Evolutionary conservation across 2,888 invertebrate species (phyloP), one percentile per base, ranked within the genome.

Genomic region (Microdon myrmicae): DNA sequence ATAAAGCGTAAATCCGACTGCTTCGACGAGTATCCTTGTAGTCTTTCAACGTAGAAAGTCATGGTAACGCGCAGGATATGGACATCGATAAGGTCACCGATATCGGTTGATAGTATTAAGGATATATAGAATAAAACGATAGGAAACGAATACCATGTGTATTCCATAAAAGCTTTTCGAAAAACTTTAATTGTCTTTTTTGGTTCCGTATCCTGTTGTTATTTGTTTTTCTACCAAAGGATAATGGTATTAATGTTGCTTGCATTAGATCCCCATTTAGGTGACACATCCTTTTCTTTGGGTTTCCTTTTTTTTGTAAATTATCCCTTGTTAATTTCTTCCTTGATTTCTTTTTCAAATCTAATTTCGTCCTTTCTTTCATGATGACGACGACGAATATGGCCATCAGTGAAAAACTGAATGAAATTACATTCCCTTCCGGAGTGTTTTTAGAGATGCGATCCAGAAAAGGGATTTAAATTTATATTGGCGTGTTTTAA

Each of bases 341-440:
- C 51, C 56, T 56, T 58, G 58, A 47, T 64, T 37, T 58, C 51
- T 58, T 64, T 64, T 58, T 64, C 53, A 64, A 64, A 64, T 64
- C n/a, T n/a, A n/a, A n/a, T n/a, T n/a, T n/a, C n/a, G n/a, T n/a
- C n/a, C n/a, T n/a, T 41, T 3, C 17, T 8, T 38, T 14, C 7
- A 7, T 25, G 31, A 16, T 14, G 25, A 16, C 34, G 19, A 12
- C 10, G 9, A 9, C 9, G 9, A 9, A 14, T 6, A 14, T 23
- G 4, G 22, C 8, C 22, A 5, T 12, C 13, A 32, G 20, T 25
- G 20, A 3, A 32, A 20, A 43, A 34, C 55, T 29, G 31, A 14
- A 16, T 1, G 13, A n/a, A n/a, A n/a, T n/a, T n/a, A n/a, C n/a
- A n/a, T n/a, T n/a, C n/a, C n/a, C n/a, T n/a, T n/a, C n/a, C n/a